phyloP scores from a whole-genome alignment of 2,797 vertebrate species.

The Xiphorhynchus erythropygius region DNA sequence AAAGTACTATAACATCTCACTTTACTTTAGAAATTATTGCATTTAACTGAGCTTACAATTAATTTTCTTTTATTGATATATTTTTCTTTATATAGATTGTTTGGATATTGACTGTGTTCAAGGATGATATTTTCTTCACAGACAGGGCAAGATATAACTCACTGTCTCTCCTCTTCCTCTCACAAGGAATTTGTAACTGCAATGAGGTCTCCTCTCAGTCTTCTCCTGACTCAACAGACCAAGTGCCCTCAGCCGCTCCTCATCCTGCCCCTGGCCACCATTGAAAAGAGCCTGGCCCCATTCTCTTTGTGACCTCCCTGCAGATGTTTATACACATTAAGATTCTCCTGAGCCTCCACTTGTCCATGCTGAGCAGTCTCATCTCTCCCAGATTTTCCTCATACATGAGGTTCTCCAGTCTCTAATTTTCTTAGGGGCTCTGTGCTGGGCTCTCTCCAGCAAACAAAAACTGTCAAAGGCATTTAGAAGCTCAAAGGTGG shows the following conservation, averaged over 20 bases:
- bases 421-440: neutral
- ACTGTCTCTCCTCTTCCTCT: neutral
- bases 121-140: neutral
- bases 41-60: neutral
- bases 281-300: neutral
- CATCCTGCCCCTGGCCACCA: neutral
- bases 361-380: neutral
- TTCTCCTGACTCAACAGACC: neutral
- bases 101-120: neutral
- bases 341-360: neutral
- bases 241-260: neutral
- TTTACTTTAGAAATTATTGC: neutral
- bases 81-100: neutral
- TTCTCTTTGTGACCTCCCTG: neutral
- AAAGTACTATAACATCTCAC: neutral
- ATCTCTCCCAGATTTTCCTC: neutral
- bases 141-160: neutral
- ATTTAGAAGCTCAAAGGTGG: neutral
- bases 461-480: neutral
- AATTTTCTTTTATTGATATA: neutral
- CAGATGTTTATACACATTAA: neutral
- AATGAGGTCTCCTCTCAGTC: neutral
- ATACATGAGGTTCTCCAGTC: rapidly evolving
- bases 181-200: neutral
- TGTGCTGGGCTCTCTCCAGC: neutral